These are phyloP conservation scores for Clamator glandarius DNA, from an alignment of 2,797 vertebrate species.

Conservation along the genomic window DNA sequence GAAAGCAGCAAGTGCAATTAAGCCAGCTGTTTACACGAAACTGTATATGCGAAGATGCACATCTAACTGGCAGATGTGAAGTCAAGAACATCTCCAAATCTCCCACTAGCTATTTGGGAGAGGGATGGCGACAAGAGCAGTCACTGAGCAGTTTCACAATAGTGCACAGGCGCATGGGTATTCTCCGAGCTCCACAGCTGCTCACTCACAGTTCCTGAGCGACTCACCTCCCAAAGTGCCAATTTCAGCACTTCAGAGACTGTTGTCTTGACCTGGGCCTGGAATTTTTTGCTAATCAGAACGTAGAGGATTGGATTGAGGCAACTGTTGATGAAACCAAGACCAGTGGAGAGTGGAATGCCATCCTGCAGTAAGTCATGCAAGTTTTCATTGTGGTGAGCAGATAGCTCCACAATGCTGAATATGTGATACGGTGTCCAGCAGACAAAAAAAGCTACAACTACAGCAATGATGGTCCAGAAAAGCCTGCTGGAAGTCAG, in stretches of 20 bases:
- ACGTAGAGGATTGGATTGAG: constrained; percentile 95
- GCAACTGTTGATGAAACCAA: constrained; percentile 96
- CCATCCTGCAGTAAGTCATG: constrained; percentile 81
- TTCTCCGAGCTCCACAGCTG: constrained; percentile 75
- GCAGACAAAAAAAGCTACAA: constrained; percentile 92
- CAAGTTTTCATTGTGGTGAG: constrained; percentile 80
- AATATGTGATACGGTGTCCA: constrained; percentile 94
- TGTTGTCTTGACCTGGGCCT: constrained; percentile 81
- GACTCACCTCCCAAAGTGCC: constrained; percentile 89
- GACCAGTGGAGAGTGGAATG: constrained; percentile 90
- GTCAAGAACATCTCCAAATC: neutral
- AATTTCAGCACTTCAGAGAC: constrained; percentile 88
- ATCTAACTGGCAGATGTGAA: neutral
- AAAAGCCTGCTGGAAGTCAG: constrained; percentile 87
- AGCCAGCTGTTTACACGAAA: constrained; percentile 39
- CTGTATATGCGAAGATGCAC: neutral
- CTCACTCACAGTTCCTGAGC: constrained; percentile 87
- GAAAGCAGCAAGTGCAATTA: constrained; percentile 5
- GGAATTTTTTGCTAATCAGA: constrained; percentile 89
- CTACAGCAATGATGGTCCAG: constrained; percentile 87
- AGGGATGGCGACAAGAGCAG: neutral
- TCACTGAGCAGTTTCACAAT: constrained; percentile 73
- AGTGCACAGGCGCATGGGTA: neutral
- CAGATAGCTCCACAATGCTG: constrained; percentile 89
- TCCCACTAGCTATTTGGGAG: neutral